phyloP scores from a whole-genome alignment of 2,797 vertebrate genomes.

The Anabas testudineus region DNA sequence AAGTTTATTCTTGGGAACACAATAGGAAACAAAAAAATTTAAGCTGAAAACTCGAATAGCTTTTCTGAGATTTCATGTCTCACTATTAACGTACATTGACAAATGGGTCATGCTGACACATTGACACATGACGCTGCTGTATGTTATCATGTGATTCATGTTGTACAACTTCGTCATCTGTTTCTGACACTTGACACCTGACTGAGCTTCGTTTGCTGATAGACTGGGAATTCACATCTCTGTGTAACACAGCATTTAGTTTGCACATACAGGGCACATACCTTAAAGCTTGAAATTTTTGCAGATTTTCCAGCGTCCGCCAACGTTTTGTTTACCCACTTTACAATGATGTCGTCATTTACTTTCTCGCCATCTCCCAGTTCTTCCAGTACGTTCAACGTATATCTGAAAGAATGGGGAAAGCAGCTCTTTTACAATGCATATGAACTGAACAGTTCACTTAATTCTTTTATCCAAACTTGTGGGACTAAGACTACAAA shows the following conservation, averaged over 20 bases:
- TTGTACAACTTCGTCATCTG: background rate
- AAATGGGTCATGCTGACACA: background rate
- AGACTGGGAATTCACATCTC: no score
- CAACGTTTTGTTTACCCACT: conserved; percentile 94
- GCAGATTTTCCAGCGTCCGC: conserved; percentile 90
- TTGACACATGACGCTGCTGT: no score
- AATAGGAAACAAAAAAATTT: background rate
- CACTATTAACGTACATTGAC: background rate
- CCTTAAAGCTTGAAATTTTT: conserved; percentile 96
- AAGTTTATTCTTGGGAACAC: background rate
- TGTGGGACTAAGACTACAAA: background rate
- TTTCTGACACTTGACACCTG: background rate
- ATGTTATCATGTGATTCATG: background rate
- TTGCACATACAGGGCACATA: conserved; percentile 46
- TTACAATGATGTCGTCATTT: conserved; percentile 94
- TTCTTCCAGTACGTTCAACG: conserved; percentile 91
- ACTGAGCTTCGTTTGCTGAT: background rate
- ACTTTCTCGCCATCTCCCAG: conserved; percentile 94
- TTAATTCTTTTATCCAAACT: no score
- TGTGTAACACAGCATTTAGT: background rate
- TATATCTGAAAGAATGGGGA: conserved; percentile 85
- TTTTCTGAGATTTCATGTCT: background rate
- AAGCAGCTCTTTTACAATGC: background rate
- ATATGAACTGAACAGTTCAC: background rate
- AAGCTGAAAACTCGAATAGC: background rate